These are phyloP conservation scores for Pteropus rufus DNA, from an alignment of 2,797 vertebrate species.

Conservation along the genomic window DNA sequence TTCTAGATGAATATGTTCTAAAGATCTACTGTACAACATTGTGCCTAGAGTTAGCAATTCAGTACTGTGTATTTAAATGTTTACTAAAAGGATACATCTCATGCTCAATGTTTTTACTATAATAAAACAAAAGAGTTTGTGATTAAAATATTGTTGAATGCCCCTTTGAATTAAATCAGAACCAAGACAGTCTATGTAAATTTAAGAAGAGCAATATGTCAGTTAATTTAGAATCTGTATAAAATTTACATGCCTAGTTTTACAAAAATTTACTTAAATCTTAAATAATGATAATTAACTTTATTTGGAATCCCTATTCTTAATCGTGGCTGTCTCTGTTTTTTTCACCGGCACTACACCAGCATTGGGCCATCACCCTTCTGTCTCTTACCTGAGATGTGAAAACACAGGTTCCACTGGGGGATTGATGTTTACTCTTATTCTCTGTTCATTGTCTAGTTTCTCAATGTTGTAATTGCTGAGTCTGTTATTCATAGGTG, in stretches of 20 bases:
- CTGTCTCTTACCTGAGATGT: slow-evolving; percentile 45
- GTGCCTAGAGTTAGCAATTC: not conserved
- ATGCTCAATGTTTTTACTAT: not conserved
- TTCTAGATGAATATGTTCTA: no score
- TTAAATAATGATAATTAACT: not conserved
- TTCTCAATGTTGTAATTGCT: not conserved
- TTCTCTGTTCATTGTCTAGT: not conserved
- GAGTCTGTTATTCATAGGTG: not conserved
- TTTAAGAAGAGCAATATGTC: not conserved
- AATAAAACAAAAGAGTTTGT: not conserved
- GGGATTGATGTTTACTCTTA: not conserved
- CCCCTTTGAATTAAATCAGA: not conserved
- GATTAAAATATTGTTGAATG: not conserved
- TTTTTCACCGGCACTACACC: fast-evolving
- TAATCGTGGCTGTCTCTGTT: not conserved
- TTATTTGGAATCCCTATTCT: not conserved
- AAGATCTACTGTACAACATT: not conserved
- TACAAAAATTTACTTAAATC: not conserved
- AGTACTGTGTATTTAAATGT: not conserved
- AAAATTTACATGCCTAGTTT: not conserved
- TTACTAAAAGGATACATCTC: not conserved
- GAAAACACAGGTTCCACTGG: not conserved
- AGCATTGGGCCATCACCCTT: not conserved
- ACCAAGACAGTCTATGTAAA: not conserved
- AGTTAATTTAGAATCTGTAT: not conserved